These are phyloP conservation scores for Stenopsyche tienmushanensis DNA, from an alignment of 1,140 invertebrate genomes.

Conservation along the genomic window DNA sequence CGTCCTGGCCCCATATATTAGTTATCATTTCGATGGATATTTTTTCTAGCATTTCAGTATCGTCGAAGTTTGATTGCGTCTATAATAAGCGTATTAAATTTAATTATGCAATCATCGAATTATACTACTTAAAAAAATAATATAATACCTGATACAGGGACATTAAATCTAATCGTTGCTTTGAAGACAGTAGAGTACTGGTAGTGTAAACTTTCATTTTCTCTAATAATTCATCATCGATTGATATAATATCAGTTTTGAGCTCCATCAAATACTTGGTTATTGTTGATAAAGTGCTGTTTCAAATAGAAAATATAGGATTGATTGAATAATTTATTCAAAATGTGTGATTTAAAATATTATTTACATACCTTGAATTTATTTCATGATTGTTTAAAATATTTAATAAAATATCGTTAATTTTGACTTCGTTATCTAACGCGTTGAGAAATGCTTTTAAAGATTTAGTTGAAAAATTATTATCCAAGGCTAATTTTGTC, in stretches of 20 bases:
- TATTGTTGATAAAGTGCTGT: slow-evolving; percentile 27
- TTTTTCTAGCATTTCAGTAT: slow-evolving; percentile 29
- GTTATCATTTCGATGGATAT: slow-evolving; percentile 33
- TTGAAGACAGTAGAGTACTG: slow-evolving; percentile 29
- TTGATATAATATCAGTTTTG: slow-evolving; percentile 19
- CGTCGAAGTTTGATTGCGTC: slow-evolving; percentile 26
- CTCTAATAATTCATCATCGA: slow-evolving; percentile 30
- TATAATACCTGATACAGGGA: slow-evolving; percentile 35
- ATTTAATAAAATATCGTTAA: slow-evolving; percentile 29
- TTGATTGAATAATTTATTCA: slow-evolving; percentile 1
- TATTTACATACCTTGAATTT: slow-evolving; percentile 19
- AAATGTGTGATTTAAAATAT: not conserved
- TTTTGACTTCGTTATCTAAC: slow-evolving; percentile 20
- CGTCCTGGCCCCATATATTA: slow-evolving; percentile 22
- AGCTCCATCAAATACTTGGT: slow-evolving; percentile 27
- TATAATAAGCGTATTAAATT: slow-evolving; percentile 11
- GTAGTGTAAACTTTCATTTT: slow-evolving; percentile 36
- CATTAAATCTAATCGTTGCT: slow-evolving; percentile 36
- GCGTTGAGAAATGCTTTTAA: slow-evolving; percentile 19
- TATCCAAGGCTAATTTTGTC: slow-evolving; percentile 25
- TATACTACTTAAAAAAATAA: not conserved
- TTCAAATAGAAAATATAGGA: too few species aligned
- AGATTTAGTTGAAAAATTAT: slow-evolving; percentile 22
- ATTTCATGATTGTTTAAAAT: slow-evolving; percentile 18
- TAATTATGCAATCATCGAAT: not conserved